Percentiles rank a stretch among this genome's conserved stretches.
phyloP scores from a whole-genome alignment of 2,888 invertebrate species.

The Cactoblastis cactorum region DNA sequence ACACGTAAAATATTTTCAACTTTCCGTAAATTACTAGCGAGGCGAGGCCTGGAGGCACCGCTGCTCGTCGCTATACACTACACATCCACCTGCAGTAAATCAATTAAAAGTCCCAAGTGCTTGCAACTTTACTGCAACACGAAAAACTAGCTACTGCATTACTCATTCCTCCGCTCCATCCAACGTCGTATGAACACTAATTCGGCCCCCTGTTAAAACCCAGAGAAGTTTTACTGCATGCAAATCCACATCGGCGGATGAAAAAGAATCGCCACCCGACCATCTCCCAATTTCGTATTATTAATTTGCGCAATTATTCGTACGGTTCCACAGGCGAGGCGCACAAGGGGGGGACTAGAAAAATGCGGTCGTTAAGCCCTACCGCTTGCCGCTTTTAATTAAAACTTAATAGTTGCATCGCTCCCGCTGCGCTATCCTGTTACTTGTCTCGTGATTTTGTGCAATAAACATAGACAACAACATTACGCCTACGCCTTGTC shows the following conservation, averaged over 20 bases:
- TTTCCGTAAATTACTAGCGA: not conserved
- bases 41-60: conserved; percentile 16
- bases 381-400: conserved; percentile 60
- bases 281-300: conserved; percentile 56
- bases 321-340: conserved; percentile 48
- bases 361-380: conserved; percentile 68
- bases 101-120: conserved; percentile 55
- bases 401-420: conserved; percentile 65
- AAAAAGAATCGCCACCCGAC: conserved; percentile 34
- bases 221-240: conserved; percentile 37
- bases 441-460: conserved; percentile 1
- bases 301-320: conserved; percentile 70
- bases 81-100: conserved; percentile 43
- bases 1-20: conserved; percentile 16
- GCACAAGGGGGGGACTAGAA: conserved; percentile 61
- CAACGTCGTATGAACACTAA: conserved; percentile 31
- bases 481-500: not conserved
- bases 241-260: conserved; percentile 46
- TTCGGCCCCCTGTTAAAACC: conserved; percentile 33
- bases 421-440: conserved; percentile 14
- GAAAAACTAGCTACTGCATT: conserved; percentile 34
- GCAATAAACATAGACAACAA: not conserved
- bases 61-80: conserved; percentile 17
- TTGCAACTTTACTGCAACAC: conserved; percentile 28
- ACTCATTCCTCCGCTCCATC: conserved; percentile 19